phyloP scores from a whole-genome alignment of 2,888 invertebrate species.

The Drosophila maculinotata region DNA sequence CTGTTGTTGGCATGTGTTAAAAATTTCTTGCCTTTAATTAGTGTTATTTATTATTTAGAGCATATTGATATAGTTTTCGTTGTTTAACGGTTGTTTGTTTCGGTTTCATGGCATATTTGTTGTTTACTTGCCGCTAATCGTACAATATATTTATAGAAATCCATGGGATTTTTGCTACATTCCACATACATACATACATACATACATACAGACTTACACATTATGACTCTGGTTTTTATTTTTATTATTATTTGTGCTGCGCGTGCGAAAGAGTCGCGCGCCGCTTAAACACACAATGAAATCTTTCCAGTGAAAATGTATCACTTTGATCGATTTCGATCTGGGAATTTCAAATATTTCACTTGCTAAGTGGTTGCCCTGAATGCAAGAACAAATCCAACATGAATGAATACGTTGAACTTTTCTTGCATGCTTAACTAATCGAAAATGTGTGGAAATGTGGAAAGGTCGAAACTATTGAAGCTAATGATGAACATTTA shows the following conservation, averaged over 20 bases:
- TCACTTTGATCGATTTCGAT: slow-evolving; percentile 40
- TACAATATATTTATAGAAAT: slow-evolving; percentile 72
- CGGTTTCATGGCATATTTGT: slow-evolving; percentile 51
- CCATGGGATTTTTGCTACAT: slow-evolving; percentile 34
- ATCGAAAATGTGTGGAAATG: not conserved
- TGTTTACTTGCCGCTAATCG: slow-evolving; percentile 44
- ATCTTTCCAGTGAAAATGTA: slow-evolving; percentile 45
- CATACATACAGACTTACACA: slow-evolving; percentile 33
- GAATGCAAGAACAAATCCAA: not conserved
- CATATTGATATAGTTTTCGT: slow-evolving; percentile 80
- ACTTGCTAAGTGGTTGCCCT: slow-evolving; percentile 58
- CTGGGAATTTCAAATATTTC: slow-evolving; percentile 62
- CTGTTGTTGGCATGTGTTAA: slow-evolving; percentile 68
- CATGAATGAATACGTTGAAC: slow-evolving; percentile 44
- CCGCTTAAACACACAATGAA: slow-evolving; percentile 51
- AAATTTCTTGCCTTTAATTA: slow-evolving; percentile 82
- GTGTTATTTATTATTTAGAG: slow-evolving; percentile 84
- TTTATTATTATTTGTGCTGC: slow-evolving; percentile 16
- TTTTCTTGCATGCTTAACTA: not conserved
- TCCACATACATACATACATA: slow-evolving; percentile 33
- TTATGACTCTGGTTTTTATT: slow-evolving; percentile 28
- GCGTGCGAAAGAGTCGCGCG: slow-evolving; percentile 53
- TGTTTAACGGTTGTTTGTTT: slow-evolving; percentile 76
- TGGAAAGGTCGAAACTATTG: not conserved
- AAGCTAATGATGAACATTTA: not conserved